Percentiles rank a stretch among this genome's conserved stretches.
These are phyloP conservation scores for Meda fulgida DNA, from an alignment of 2,797 vertebrate species.

Conservation along the genomic window DNA sequence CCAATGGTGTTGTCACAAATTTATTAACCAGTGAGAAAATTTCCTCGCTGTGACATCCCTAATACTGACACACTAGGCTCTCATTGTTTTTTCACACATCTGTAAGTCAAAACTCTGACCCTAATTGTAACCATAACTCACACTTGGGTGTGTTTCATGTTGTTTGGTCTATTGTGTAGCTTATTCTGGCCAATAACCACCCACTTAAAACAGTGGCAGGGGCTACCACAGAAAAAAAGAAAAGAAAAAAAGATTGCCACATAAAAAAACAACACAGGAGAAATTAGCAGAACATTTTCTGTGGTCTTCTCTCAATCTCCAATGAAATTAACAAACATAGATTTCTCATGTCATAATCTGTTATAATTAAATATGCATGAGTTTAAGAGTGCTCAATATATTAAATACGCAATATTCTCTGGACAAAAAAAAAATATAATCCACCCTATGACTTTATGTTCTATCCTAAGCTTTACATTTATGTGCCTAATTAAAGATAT, in stretches of 20 bases:
- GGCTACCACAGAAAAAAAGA: neutral
- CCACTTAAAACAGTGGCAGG: neutral
- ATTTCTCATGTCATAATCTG: neutral
- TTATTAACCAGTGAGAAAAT: neutral
- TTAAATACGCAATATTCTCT: neutral
- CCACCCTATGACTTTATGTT: neutral
- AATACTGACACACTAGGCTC: neutral
- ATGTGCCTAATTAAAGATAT: conserved; percentile 5
- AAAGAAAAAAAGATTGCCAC: neutral
- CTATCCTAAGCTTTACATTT: neutral
- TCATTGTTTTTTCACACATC: neutral
- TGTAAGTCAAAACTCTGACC: neutral
- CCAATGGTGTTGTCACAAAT: too few species aligned
- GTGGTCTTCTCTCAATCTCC: neutral
- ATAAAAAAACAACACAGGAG: neutral
- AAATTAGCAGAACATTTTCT: neutral
- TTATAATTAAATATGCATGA: neutral
- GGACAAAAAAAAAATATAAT: neutral
- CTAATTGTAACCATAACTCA: neutral
- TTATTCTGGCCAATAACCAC: conserved; percentile 2
- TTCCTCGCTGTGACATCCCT: neutral
- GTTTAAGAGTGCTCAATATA: neutral
- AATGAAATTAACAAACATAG: neutral
- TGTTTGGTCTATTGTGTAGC: neutral
- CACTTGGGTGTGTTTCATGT: neutral